Base-by-base conservation (phyloP, 2,797 vertebrate species). In the Limosa lapponica region DNA sequence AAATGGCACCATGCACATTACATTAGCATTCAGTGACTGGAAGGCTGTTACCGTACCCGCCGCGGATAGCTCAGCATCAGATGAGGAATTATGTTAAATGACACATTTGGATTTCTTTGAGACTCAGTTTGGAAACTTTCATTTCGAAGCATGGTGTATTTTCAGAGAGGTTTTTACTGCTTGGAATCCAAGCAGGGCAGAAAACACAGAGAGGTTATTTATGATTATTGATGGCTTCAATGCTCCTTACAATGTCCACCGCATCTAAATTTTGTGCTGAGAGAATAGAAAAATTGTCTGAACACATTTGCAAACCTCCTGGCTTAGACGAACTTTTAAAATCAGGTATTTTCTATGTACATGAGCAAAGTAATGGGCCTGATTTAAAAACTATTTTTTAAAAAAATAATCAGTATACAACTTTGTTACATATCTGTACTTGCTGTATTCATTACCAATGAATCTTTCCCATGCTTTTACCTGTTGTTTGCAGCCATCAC, bases 21-120 rank as follows among this genome's bases (percentile, higher is more conserved):
- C 28, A 87, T 81, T 91, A 93, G 58, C 72, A 97, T 72, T 64
- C 55, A 27, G 18, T 65, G 72, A 83, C 71, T 28, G 72, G 30
- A 62, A 79, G 46, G 82, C 14, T 13, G 34, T 82, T 84, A 86
- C 69, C 0, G 0, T 32, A 32, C 59, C 14, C 0, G 1, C 23
- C 1, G 2, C 1, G 3, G 44, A 85, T 13, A 64, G 39, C 44
- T 86, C 81, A 5, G 65, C 62, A 70, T 67, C 8, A n/a, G 52
- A 34, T n/a, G 37, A 81, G 48, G 57, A 78, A 86, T 91, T 91
- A 86, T 37, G 24, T n/a, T 87, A 78, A 94, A 82, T n/a, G 39
- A 51, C 52, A 75, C 54, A 61, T 82, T 90, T 62, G 16, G 79
- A 90, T 93, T 48, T 87, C 89, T 84, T 46, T 1, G 0, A 65